Evolutionary conservation across 1,140 invertebrate genomes (phyloP), one percentile per base, ranked within the genome.

Genomic region (Lordiphosa collinella): DNA sequence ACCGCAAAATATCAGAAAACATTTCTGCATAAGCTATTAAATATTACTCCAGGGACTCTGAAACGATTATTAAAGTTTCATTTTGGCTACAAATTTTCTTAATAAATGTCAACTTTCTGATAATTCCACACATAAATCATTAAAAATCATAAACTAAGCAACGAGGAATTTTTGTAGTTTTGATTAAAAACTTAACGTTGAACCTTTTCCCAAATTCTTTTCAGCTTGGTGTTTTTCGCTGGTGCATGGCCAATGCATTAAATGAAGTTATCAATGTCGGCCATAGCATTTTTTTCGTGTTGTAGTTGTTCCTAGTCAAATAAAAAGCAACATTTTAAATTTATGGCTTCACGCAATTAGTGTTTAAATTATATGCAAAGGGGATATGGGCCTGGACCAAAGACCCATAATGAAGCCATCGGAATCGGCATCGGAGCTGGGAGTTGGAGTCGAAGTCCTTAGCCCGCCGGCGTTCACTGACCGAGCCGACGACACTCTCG

Each of bases 301-400:
- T 44, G 37, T 46, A 54, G 50, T 25, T 25, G 22, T 25, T 25
- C 6, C 55, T 52, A 56, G 32, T 74, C 56, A 69, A 64, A 61
- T 69, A 72, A 78, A 65, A 76, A 76, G 46, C 44, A 64, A 63
- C 60, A 70, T 73, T 78, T 78, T 50, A 78, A 60, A 86, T 86
- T 86, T 86, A 86, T 86, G 73, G 75, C 72, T 86, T 86, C 82
- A 86, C 75, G 82, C 82, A 86, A 86, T 86, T 86, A 86, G 68
- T 65, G 68, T 65, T 76, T 68, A 82, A 86, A 86, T 86, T 44
- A 64, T 82, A 86, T 80, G 75, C 80, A 86, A 86, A 78, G 29
- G 73, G 60, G 68, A 82, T 84, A 78, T 84, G 69, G 78, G 78
- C 22, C 22, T 25, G 22, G 22, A 18, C 18, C 18, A 18, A 18